These are phyloP conservation scores for Tenebrio molitor DNA, from an alignment of 1,140 invertebrate genomes.

Conservation along the genomic window DNA sequence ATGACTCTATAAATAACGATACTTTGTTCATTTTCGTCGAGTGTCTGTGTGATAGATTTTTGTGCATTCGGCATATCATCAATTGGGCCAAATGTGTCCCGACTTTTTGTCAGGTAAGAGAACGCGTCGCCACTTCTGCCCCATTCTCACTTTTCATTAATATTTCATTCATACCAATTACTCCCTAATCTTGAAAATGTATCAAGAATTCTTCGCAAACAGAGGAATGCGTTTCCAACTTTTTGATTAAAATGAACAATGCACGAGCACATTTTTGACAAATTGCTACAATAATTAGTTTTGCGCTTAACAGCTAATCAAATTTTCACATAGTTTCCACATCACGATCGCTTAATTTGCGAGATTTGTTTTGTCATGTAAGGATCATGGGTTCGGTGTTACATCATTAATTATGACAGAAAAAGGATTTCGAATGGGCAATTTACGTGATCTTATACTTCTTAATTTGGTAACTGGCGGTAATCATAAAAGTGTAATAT, in stretches of 20 bases:
- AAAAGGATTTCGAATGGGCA: not conserved
- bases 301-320: conserved; percentile 2
- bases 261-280: no score
- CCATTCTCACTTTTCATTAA: no score
- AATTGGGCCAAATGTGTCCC: conserved; percentile 4
- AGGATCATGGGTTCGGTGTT: not conserved
- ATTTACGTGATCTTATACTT: not conserved
- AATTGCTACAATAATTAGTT: not conserved
- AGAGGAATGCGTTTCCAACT: no score
- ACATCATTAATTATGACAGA: conserved; percentile 2
- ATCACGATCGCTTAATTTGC: not conserved
- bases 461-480: not conserved
- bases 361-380: not conserved
- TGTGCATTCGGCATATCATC: conserved; percentile 2
- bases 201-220: no score
- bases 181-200: no score
- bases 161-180: no score
- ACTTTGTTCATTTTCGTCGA: conserved; percentile 37
- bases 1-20: conserved; percentile 37
- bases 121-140: no score
- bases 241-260: no score
- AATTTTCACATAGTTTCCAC: conserved; percentile 13
- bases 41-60: conserved; percentile 17
- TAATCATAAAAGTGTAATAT: not conserved
- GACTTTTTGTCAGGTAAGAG: conserved; percentile 11